Percentiles rank a stretch among this genome's conserved stretches.
Conservation (phyloP, 2,888 invertebrate genomes). For the Caenorhabditis sp. region DNA sequence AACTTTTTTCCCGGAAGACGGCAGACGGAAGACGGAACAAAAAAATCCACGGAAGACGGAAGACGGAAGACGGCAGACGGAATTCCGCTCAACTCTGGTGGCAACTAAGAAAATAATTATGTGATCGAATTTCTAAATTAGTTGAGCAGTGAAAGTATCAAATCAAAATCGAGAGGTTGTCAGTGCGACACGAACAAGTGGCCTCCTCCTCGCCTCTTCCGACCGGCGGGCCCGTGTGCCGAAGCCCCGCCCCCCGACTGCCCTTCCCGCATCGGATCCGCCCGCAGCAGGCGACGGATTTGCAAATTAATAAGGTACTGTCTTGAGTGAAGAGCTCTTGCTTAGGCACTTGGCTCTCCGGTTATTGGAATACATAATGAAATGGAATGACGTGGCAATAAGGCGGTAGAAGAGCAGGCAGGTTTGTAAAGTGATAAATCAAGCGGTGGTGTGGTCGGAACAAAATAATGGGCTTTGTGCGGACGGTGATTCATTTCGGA, state of each 20-base stretch:
- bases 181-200: conserved; percentile 47
- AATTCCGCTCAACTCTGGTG: too few relatives aligned
- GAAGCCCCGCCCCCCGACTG: background rate
- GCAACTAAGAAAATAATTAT: too few relatives aligned
- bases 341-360: conserved; percentile 20
- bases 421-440: conserved; percentile 57
- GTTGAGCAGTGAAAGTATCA: conserved; percentile 26
- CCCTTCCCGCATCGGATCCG: conserved; percentile 14
- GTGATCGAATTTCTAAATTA: too few relatives aligned
- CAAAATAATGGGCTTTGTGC: conserved; percentile 53
- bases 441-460: conserved; percentile 34
- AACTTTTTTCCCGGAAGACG: too few relatives aligned
- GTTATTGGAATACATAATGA: conserved; percentile 40
- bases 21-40: too few relatives aligned
- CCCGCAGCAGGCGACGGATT: conserved; percentile 24
- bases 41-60: too few relatives aligned
- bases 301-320: conserved; percentile 57
- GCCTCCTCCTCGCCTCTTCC: conserved; percentile 15
- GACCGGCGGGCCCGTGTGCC: conserved; percentile 16
- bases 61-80: too few relatives aligned
- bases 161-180: conserved; percentile 18
- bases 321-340: conserved; percentile 24
- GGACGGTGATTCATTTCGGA: conserved; percentile 35
- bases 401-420: background rate
- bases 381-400: conserved; percentile 24